Percentiles rank a stretch among this genome's conserved stretches.
Conservation (phyloP, 2,113 vertebrate genomes). For the Hippoglossus stenolepis region DNA sequence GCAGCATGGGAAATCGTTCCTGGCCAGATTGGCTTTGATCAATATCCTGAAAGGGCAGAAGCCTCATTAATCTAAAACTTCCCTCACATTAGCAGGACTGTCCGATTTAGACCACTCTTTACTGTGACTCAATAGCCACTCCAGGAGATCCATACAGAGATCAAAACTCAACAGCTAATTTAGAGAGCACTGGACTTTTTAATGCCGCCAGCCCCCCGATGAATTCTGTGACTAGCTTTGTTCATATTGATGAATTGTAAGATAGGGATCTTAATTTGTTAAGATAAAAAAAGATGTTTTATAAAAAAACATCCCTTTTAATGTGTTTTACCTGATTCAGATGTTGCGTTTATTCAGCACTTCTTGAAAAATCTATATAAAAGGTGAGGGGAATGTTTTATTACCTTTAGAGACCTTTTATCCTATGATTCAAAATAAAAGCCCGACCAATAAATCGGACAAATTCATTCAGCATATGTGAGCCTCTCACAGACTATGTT, state of each 20-base stretch:
- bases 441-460: too few relatives aligned
- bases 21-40: slow-evolving; percentile 74
- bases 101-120: slow-evolving; percentile 58
- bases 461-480: too few relatives aligned
- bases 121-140: slow-evolving; percentile 51
- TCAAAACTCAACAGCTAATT: slow-evolving; percentile 47
- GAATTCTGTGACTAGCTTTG: slow-evolving; percentile 11
- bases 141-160: slow-evolving; percentile 50
- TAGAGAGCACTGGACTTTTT: slow-evolving; percentile 22
- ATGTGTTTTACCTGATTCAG: too few relatives aligned
- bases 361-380: too few relatives aligned
- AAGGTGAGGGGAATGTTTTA: neutral
- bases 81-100: slow-evolving; percentile 68
- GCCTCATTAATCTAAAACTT: slow-evolving; percentile 78
- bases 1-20: slow-evolving; percentile 70
- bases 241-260: slow-evolving; percentile 8
- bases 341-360: too few relatives aligned
- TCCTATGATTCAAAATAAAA: neutral
- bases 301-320: neutral
- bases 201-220: neutral
- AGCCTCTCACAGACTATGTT: too few relatives aligned
- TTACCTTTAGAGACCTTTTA: neutral
- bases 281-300: too few relatives aligned
- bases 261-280: slow-evolving; percentile 1
- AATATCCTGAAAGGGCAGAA: slow-evolving; percentile 74